Percentiles rank a stretch among this genome's conserved stretches.
phyloP scores from a whole-genome alignment of 2,797 vertebrate species.

The Enteromius trimaculatus region DNA sequence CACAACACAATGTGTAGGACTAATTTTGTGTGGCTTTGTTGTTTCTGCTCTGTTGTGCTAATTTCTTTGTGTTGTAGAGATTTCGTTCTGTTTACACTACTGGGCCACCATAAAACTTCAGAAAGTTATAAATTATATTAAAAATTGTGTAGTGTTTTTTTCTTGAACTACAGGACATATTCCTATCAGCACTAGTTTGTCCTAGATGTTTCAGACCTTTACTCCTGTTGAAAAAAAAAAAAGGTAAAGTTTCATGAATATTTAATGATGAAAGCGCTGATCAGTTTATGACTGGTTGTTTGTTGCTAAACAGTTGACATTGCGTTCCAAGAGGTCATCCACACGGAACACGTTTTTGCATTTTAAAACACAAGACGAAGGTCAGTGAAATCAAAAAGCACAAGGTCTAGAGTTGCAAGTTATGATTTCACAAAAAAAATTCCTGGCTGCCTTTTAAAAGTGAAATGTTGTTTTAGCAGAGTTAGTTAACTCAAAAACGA shows the following conservation, averaged over 20 bases:
- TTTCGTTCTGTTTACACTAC: background rate
- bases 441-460: background rate
- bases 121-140: background rate
- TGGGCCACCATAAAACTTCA: background rate
- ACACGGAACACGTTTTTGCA: background rate
- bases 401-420: background rate
- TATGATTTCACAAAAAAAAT: background rate
- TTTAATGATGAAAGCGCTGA: background rate
- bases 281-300: background rate
- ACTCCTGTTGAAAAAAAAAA: background rate
- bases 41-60: background rate
- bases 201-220: background rate
- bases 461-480: background rate
- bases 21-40: background rate
- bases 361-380: background rate
- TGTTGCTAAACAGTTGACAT: slow-evolving; percentile 2
- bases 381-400: background rate
- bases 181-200: background rate
- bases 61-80: background rate
- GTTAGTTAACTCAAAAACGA: background rate
- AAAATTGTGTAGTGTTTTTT: background rate
- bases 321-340: background rate
- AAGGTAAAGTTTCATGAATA: background rate
- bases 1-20: background rate
- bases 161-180: background rate